Base-by-base conservation (phyloP, 2,888 invertebrate genomes). In the Orthonevra nobilis region DNA sequence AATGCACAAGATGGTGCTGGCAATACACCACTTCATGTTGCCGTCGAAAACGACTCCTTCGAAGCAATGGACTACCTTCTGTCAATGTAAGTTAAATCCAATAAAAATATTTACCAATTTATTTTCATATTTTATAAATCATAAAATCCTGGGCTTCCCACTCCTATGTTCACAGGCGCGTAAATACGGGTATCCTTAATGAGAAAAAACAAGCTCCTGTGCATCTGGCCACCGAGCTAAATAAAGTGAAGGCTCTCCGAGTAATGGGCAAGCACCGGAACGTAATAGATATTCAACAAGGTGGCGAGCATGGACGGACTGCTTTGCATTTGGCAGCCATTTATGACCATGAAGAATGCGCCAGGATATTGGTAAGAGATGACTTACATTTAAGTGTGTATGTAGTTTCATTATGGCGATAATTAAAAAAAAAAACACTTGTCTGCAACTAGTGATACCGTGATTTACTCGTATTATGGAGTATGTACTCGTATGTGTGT, bases 261-360 rank as follows among this genome's bases (percentile, higher is more conserved):
- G 90, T 92, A 1, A 93, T 96, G 90, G 91, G 92, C 3, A 91
- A 91, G 81, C 92, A 94, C 89, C 93, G 92, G 77, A 90, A 90
- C 34, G 90, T 91, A 81, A 92, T 96, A 81, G 92, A 96, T 86
- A 92, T 94, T 1, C 92, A 94, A 82, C 91, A 94, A 82, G 93
- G 93, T 0, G 96, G 96, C 0, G 89, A 89, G 42, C 94, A 94
- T 82, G 96, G 96, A 0, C 90, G 94, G 19, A 95, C 95, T 0
- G 94, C 96, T 0, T 90, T 97, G 0, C 96, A 96, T 85, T 91
- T 95, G 75, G 95, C 96, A 0, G 96, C 96, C 4, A 94, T 94
- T 63, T 93, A 94, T 83, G 96, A 97, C 86, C 93, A 94, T 85
- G 95, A 94, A 75, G 92, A 94, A 83, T 95, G 95, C 86, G 95